Base-by-base conservation (phyloP, 2,113 vertebrate genomes). In the Dendropsophus ebraccatus region DNA sequence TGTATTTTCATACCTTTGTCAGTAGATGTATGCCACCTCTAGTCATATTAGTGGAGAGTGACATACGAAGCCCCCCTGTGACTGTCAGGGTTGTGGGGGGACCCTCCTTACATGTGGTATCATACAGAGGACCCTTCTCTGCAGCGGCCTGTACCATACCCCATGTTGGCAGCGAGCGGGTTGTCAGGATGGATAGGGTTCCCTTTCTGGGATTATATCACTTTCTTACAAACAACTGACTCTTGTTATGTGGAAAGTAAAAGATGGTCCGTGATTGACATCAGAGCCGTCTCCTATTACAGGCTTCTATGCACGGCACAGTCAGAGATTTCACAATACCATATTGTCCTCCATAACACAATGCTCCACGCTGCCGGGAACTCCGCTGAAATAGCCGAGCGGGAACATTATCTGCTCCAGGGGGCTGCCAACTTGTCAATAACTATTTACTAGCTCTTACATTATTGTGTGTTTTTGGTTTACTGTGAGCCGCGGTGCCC, bases 241-340 rank as follows among this genome's bases (percentile, higher is more conserved):
- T 70, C 23, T 65, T 70, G 35, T 70, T 70, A 21, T 41, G 35
- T 41, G 67, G 9, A 41, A 41, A 41, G 67, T 70, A 70, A 70
- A 70, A 41, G 35, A 70, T 70, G 67, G 67, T 9, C 67, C 19
- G 0, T 23, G 67, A 41, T 41, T 70, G 67, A 41, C 67, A 70
- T 70, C 21, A 70, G 35, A 23, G 67, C 0, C 32, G 37, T 70
- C 67, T 70, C 67, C 12, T 41, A 41, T 70, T 70, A 23, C 67
- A 70, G 30, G 17, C 10, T n/a, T 67, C 14, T 30, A 25, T 37
- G 32, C 67, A 3, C 35, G 67, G 67, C 30, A 10, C 16, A 69
- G 28, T 69, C 30, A 17, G 65, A 19, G 67, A 41, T 70, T 70
- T 70, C 67, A 41, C 67, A 70, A 70, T 70, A 70, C 37, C 67